These are phyloP conservation scores for Apis cerana DNA, from an alignment of 1,140 invertebrate genomes.

Conservation along the genomic window DNA sequence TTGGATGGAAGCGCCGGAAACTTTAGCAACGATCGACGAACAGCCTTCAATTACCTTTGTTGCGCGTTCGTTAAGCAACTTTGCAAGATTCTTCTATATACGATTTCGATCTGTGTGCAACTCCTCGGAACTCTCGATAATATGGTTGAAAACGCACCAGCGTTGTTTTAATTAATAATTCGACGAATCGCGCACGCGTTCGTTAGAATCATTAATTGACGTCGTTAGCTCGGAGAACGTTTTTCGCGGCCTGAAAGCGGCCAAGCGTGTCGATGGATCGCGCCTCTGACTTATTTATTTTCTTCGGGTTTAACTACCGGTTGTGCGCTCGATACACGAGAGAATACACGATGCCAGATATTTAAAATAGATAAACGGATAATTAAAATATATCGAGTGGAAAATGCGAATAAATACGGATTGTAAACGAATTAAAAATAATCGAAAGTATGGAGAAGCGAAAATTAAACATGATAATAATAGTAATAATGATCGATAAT, in stretches of 20 bases:
- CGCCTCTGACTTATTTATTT: conserved; percentile 22
- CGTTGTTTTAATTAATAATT: not conserved
- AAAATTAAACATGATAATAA: too few species aligned
- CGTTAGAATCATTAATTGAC: conserved; percentile 19
- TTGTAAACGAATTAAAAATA: too few species aligned
- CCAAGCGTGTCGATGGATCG: conserved; percentile 22
- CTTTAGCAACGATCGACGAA: conserved; percentile 21
- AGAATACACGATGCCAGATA: too few species aligned
- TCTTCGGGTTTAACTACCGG: conserved; percentile 21
- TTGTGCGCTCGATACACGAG: not conserved
- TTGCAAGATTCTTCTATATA: not conserved
- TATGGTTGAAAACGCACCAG: not conserved
- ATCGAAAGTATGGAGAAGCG: too few species aligned
- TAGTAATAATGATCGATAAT: too few species aligned
- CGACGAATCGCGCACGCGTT: not conserved
- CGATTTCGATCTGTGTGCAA: not conserved
- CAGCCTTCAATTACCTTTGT: conserved; percentile 31
- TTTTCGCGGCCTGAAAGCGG: not conserved
- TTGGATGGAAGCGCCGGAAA: conserved; percentile 21
- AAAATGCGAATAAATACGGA: too few species aligned
- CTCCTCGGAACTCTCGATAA: not conserved
- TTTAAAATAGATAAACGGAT: too few species aligned
- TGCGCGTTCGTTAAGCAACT: conserved; percentile 35
- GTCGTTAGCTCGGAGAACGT: not conserved
- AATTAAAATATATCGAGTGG: too few species aligned